Evolutionary conservation across 2,797 vertebrate genomes (phyloP).

Genomic region (Pantherophis vulpinus): DNA sequence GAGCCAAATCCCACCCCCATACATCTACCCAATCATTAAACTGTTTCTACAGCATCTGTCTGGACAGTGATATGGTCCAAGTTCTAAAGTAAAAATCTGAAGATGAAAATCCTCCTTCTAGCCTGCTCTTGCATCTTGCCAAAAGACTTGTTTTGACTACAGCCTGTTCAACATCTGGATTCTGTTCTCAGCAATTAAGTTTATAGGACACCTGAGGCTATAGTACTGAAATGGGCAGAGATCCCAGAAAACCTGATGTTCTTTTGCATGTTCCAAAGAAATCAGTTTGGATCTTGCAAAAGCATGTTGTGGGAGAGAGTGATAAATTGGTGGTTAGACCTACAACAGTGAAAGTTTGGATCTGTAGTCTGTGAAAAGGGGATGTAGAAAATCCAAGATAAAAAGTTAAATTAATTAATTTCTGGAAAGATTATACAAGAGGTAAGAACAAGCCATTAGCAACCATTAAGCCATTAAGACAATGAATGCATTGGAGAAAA

Average conservation of each 20-base stretch:
- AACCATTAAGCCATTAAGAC: neutral
- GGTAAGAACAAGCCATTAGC: neutral
- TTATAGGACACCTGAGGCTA: slow-evolving; percentile 26
- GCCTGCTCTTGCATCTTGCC: neutral
- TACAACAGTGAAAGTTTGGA: neutral
- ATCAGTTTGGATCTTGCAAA: neutral
- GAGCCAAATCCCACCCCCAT: neutral
- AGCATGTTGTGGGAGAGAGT: neutral
- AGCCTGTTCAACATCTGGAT: slow-evolving; percentile 21
- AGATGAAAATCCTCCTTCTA: neutral
- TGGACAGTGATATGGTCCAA: neutral
- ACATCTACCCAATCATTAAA: too few species aligned
- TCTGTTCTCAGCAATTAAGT: slow-evolving; percentile 7
- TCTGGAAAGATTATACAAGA: neutral
- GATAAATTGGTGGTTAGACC: neutral
- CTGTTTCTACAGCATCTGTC: slow-evolving; percentile 2
- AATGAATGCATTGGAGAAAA: neutral
- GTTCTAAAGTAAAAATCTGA: neutral
- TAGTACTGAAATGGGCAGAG: neutral
- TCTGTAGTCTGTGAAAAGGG: neutral
- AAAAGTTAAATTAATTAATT: neutral
- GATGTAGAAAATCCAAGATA: neutral
- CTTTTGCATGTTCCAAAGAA: neutral
- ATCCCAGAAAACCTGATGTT: neutral
- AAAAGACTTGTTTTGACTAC: slow-evolving; percentile 17